Base-by-base conservation (phyloP, 2,888 invertebrate species). In the Apamea epomidion region DNA sequence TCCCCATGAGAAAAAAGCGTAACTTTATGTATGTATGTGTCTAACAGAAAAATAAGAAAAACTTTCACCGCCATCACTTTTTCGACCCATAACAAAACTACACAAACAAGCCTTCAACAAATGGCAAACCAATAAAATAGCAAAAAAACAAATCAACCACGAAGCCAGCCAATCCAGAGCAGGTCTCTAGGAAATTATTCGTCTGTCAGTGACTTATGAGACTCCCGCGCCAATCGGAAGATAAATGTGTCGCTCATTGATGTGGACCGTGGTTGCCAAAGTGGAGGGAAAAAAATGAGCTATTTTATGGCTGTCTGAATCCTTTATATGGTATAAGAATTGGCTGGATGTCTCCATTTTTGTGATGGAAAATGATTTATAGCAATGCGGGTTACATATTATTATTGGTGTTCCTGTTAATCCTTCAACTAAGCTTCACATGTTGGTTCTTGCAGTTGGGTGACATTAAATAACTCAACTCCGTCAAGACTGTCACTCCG, bases 151-250 rank as follows among this genome's bases (percentile, higher is more conserved):
- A 77, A 86, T 85, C 84, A 78, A 84, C 89, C 83, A 78, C 85
- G 84, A 83, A 86, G 88, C 85, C 87, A 83, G 80, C 77, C 88
- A 85, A 89, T 90, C 88, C 88, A 86, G 81, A 76, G 74, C 81
- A 85, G 84, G 83, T 81, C 83, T 75, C 78, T 64, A 54, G 78
- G 87, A 89, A 92, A 92, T 92, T 90, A 92, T 92, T 92, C 90
- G 81, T 58, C 88, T 90, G 92, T 91, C 92, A 88, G 88, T 92
- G 91, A 92, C 90, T 91, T 92, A 91, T 92, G 91, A 88, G 91
- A 87, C 82, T 87, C 87, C 74, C 77, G 84, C 81, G 89, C 90
- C 92, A 90, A 92, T 92, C 84, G 86, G 77, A 91, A 93, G 92
- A 93, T 89, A 91, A 92, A 93, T 92, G 92, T 86, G 87, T 82